Percentiles rank a stretch among this genome's conserved stretches.
phyloP scores from a whole-genome alignment of 1,140 invertebrate genomes.

The Metopolophium dirhodum region DNA sequence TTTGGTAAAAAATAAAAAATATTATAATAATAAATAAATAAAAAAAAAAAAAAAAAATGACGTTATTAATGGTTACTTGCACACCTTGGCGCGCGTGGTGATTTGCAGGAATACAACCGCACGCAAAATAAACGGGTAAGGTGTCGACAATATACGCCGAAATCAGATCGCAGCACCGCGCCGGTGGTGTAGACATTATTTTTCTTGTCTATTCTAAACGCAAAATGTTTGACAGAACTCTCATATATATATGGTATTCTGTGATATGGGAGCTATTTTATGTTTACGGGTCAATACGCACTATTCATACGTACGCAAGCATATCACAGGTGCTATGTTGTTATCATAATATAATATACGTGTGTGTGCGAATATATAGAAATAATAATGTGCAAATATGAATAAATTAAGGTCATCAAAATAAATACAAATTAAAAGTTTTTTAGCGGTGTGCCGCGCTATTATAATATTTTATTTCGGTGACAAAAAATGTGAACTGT shows the following conservation, averaged over 20 bases:
- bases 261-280: not conserved
- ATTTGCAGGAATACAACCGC: not conserved
- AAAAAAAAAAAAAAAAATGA: not conserved
- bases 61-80: slow-evolving; percentile 1
- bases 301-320: not conserved
- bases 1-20: not conserved
- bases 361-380: not conserved
- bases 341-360: too few species aligned
- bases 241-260: not conserved
- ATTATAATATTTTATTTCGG: not conserved
- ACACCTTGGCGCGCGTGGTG: not conserved
- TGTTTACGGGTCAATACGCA: not conserved
- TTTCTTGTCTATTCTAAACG: not conserved
- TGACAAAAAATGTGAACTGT: not conserved
- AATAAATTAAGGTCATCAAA: not conserved
- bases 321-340: not conserved
- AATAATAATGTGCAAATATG: not conserved
- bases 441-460: too few species aligned
- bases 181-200: not conserved
- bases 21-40: not conserved
- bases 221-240: not conserved
- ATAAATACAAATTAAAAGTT: not conserved
- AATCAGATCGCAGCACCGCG: not conserved
- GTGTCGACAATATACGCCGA: not conserved
- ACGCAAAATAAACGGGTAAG: not conserved